phyloP scores from a whole-genome alignment of 1,140 invertebrate genomes.

The Phymastichus coffea region DNA sequence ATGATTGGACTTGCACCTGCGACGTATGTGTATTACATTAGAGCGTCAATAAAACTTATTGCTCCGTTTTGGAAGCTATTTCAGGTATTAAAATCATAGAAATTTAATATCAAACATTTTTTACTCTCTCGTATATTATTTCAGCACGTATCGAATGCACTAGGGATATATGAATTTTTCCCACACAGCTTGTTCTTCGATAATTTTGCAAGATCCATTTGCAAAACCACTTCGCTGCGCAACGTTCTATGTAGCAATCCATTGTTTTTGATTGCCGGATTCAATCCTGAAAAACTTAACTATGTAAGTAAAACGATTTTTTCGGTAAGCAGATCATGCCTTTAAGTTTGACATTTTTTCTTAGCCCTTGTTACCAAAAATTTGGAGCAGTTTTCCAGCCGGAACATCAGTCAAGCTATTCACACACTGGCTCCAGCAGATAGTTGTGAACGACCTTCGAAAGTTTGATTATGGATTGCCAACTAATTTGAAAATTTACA shows the following conservation, averaged over 20 bases:
- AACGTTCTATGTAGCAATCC: slow-evolving; percentile 64
- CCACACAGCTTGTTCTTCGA: slow-evolving; percentile 7
- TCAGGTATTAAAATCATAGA: slow-evolving; percentile 57
- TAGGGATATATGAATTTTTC: slow-evolving; percentile 13
- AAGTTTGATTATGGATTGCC: slow-evolving; percentile 68
- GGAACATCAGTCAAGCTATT: slow-evolving; percentile 78
- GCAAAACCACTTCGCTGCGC: neutral
- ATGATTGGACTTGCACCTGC: slow-evolving; percentile 75
- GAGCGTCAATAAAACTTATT: slow-evolving; percentile 65
- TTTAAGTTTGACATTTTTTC: no score
- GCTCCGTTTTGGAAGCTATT: slow-evolving; percentile 61
- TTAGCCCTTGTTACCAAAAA: slow-evolving; percentile 64
- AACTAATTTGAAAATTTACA: slow-evolving; percentile 61
- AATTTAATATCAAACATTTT: no score
- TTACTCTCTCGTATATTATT: neutral
- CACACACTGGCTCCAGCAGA: slow-evolving; percentile 69
- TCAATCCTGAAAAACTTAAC: slow-evolving; percentile 70
- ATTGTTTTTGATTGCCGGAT: slow-evolving; percentile 66
- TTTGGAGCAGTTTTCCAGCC: slow-evolving; percentile 74
- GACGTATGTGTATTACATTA: slow-evolving; percentile 68
- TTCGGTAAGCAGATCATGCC: neutral
- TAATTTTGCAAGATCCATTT: slow-evolving; percentile 6
- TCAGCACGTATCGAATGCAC: neutral
- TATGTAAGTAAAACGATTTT: slow-evolving; percentile 44
- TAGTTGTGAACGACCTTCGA: slow-evolving; percentile 62